Percentiles rank a stretch among this genome's conserved stretches.
Conservation (phyloP, 2,797 vertebrate genomes). For the Halcyon smyrnensis region DNA sequence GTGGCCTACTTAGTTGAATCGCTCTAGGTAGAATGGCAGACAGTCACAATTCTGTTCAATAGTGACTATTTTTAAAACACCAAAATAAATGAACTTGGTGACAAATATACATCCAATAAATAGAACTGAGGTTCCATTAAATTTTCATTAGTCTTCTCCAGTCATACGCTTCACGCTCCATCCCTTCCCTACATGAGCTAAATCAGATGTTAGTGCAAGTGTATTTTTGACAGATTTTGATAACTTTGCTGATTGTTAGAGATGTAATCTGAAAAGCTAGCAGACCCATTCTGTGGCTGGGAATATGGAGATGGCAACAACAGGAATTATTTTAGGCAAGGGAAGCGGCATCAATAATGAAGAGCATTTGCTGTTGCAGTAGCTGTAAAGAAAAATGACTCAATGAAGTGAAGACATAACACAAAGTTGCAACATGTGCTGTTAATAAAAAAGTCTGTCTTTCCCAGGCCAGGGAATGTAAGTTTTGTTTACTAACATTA, state of each 20-base stretch:
- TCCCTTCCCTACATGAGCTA: not conserved
- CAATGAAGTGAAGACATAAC: not conserved
- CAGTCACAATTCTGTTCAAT: conserved; percentile 12
- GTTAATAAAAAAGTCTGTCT: not conserved
- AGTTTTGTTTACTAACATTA: conserved; percentile 34
- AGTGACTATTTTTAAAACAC: not conserved
- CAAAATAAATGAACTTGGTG: conserved; percentile 7
- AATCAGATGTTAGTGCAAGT: conserved; percentile 48
- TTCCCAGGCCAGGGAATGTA: not conserved
- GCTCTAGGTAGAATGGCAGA: not conserved
- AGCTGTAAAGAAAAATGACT: conserved; percentile 45
- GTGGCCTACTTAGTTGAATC: not conserved
- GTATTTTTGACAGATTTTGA: conserved; percentile 26
- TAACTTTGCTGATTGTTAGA: conserved; percentile 7
- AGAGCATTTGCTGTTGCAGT: conserved; percentile 23
- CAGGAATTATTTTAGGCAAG: conserved; percentile 39
- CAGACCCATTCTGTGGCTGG: not conserved
- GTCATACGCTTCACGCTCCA: not conserved
- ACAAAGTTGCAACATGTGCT: not conserved
- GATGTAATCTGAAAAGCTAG: conserved; percentile 37
- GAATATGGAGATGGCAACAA: conserved; percentile 22
- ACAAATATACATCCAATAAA: not conserved
- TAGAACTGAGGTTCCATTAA: conserved; percentile 29
- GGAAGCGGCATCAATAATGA: not conserved
- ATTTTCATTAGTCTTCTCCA: conserved; percentile 22